A percentile compares a stretch with the other conserved stretches of the same genome.
Conservation (phyloP, 2,888 invertebrate genomes). For the Pardosa pseudoannulata region DNA sequence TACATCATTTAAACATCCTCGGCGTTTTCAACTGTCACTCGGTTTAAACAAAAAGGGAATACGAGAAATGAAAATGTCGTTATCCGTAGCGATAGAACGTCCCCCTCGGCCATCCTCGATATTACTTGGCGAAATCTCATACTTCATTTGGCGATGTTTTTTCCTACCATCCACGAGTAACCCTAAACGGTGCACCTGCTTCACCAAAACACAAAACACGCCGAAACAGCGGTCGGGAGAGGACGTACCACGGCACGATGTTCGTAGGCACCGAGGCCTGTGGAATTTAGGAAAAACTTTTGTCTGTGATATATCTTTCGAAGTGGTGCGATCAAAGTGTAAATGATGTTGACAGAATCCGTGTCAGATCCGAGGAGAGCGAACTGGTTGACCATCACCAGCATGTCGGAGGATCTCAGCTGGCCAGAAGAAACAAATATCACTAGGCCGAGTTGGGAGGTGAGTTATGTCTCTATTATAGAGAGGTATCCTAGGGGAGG, state of each 20-base stretch:
- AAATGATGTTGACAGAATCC: slow-evolving; percentile 59
- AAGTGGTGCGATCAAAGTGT: not conserved
- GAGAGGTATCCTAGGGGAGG: too few relatives aligned
- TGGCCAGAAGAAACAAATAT: slow-evolving; percentile 63
- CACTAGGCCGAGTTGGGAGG: slow-evolving; percentile 68
- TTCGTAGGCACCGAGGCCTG: not conserved
- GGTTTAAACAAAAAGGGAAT: not conserved
- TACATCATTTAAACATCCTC: too few relatives aligned
- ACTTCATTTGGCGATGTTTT: slow-evolving; percentile 29
- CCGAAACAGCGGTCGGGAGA: not conserved
- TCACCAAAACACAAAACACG: slow-evolving; percentile 36
- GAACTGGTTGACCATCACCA: slow-evolving; percentile 65
- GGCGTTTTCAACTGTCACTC: not conserved
- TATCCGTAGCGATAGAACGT: too few relatives aligned
- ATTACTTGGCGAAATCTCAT: not conserved
- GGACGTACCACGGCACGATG: not conserved
- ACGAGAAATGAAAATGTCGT: too few relatives aligned
- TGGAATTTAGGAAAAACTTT: not conserved
- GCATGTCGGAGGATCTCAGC: slow-evolving; percentile 64
- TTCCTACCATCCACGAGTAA: not conserved
- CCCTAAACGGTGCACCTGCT: slow-evolving; percentile 40
- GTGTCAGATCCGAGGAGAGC: slow-evolving; percentile 62
- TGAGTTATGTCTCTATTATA: slow-evolving; percentile 28
- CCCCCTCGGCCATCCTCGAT: not conserved
- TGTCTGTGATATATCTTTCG: not conserved